Evolutionary conservation across 2,888 invertebrate genomes (phyloP), one percentile per base, ranked within the genome.

Genomic region (Mantis religiosa): DNA sequence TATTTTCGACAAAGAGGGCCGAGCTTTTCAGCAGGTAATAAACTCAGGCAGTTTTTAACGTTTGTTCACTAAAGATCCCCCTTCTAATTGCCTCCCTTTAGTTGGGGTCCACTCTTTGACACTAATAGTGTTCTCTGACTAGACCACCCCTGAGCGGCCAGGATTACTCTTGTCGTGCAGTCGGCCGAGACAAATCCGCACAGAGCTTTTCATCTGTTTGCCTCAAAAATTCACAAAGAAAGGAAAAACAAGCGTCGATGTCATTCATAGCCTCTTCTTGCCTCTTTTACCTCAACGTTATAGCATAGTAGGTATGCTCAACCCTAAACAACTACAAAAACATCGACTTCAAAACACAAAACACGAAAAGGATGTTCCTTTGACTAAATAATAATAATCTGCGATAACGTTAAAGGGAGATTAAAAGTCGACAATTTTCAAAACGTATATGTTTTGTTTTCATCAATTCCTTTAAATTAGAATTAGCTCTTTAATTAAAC

Each of bases 21-120:
- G 27, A n/a, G 87, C 25, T 87, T 87, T 87, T 87, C 82, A 87
- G 82, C 87, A 87, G 87, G 82, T 87, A 82, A 87, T 87, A 87
- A 87, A 87, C 87, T 82, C 82, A n/a, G 28, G 86, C 27, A 28
- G 82, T 82, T 41, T n/a, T 47, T 27, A 47, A 41, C 27, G 41
- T 85, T 30, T 54, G 47, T 85, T 85, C 47, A 27, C 34, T 47
- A n/a, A 85, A 28, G 27, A n/a, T 7, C 47, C n/a, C 47, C 41
- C 54, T 85, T 47, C 87, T 87, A 87, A 87, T 87, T 87, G 34
- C 82, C 82, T 82, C 12, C 41, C 27, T 82, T 15, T 87, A 82
- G 82, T 71, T 82, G 87, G 87, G 54, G 54, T 71, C 25, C 54
- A 71, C 25, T 15, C 54, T 71, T 71, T 71, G 54, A 71, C 54